Percentiles rank a stretch among this genome's conserved stretches.
Evolutionary conservation across 2,113 vertebrate species (phyloP).

Genomic region (Malurus melanocephalus): DNA sequence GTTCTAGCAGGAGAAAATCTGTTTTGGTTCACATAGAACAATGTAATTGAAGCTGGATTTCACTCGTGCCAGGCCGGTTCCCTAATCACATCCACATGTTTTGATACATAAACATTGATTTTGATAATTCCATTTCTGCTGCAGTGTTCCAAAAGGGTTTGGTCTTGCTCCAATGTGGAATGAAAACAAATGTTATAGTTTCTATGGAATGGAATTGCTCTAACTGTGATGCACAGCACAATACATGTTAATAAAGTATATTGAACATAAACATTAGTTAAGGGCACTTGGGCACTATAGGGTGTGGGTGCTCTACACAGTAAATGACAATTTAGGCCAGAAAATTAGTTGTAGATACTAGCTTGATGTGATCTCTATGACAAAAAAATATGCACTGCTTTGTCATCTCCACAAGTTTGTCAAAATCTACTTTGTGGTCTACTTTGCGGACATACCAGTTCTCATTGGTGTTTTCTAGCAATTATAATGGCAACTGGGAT

Average conservation of each 20-base stretch:
- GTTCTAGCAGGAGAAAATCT: background rate
- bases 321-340: background rate
- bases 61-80: background rate
- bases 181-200: background rate
- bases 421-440: background rate
- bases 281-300: background rate
- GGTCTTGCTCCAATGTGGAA: background rate
- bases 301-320: background rate
- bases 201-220: background rate
- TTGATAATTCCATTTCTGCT: constrained; percentile 13
- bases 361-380: background rate
- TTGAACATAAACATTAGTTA: background rate
- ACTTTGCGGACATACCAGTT: background rate
- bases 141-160: background rate
- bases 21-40: background rate
- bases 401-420: background rate
- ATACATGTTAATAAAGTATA: background rate
- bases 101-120: constrained; percentile 14
- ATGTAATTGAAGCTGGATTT: background rate
- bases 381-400: background rate
- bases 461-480: background rate
- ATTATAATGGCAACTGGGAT: background rate
- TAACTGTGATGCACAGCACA: background rate
- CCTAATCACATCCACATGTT: constrained; percentile 8
- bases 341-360: background rate